phyloP scores from a whole-genome alignment of 2,797 vertebrate genomes.

The Platyrinchus mystaceus region DNA sequence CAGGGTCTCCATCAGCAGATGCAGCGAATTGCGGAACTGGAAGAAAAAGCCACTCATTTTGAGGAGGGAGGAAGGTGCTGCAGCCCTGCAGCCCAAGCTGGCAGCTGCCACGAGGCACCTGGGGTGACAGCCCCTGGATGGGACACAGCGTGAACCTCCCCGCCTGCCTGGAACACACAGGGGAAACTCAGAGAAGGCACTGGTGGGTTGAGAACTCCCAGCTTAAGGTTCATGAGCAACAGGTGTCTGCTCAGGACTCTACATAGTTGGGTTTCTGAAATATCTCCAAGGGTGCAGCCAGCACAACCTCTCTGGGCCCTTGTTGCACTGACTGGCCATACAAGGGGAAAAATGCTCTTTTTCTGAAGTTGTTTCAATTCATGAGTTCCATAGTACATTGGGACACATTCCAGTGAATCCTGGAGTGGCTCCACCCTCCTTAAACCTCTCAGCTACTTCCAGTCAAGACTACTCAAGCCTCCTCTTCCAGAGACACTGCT shows the following conservation, averaged over 20 bases:
- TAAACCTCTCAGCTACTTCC: not conserved
- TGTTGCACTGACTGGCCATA: not conserved
- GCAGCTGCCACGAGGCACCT: not conserved
- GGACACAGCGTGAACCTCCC: rapidly evolving
- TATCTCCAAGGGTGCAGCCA: not conserved
- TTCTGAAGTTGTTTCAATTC: not conserved
- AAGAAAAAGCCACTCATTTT: not conserved
- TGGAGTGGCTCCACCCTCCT: not conserved
- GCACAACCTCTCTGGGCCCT: not conserved
- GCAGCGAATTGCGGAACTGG: conserved; percentile 92
- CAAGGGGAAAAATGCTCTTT: rapidly evolving
- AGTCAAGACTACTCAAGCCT: not conserved
- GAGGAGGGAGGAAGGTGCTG: not conserved
- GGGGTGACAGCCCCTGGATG: not conserved
- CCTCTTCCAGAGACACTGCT: not conserved
- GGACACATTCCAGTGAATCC: not conserved
- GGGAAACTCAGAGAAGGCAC: not conserved
- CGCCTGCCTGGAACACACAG: rapidly evolving
- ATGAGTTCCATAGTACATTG: rapidly evolving
- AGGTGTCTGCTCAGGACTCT: not conserved
- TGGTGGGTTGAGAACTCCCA: not conserved
- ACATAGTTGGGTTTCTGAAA: too few species aligned
- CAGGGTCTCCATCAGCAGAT: conserved; percentile 94
- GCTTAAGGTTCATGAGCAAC: not conserved
- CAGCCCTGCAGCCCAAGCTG: rapidly evolving